Percentiles rank a stretch among this genome's conserved stretches.
Evolutionary conservation across 2,797 vertebrate species (phyloP).

Genomic region (Microhierax caerulescens): DNA sequence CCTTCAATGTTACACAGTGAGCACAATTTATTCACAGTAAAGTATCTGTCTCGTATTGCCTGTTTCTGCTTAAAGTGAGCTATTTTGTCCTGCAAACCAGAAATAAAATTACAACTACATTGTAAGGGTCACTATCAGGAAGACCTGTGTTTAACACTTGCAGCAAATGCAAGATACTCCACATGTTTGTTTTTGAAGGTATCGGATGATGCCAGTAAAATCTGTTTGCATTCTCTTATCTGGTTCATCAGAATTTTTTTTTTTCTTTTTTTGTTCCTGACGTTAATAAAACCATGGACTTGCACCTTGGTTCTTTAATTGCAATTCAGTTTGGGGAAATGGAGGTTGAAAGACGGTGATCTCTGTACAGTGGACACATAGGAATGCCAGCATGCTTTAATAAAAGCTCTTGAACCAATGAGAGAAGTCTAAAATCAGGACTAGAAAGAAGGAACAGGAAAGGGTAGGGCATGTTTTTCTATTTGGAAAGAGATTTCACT

Average conservation of each 20-base stretch:
- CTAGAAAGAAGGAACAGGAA: background rate
- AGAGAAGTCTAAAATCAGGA: background rate
- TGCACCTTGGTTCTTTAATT: background rate
- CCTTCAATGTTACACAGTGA: background rate
- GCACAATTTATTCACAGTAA: background rate
- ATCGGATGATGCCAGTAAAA: background rate
- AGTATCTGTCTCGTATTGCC: background rate
- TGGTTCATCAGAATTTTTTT: background rate
- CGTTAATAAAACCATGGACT: background rate
- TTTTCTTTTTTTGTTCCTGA: background rate
- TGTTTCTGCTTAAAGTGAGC: background rate
- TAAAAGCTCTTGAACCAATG: background rate
- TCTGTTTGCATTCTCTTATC: background rate
- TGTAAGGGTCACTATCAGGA: background rate
- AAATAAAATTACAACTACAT: background rate
- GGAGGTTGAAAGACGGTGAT: background rate
- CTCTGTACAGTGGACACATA: background rate
- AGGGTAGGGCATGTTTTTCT: background rate
- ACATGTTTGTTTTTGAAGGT: background rate
- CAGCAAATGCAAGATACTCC: background rate
- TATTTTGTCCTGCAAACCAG: background rate
- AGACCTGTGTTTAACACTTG: background rate
- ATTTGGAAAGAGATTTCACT: background rate
- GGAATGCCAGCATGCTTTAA: background rate
- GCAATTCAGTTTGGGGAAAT: background rate